Conservation (phyloP, 1,140 invertebrate genomes). For the Euglossa dilemma region DNA sequence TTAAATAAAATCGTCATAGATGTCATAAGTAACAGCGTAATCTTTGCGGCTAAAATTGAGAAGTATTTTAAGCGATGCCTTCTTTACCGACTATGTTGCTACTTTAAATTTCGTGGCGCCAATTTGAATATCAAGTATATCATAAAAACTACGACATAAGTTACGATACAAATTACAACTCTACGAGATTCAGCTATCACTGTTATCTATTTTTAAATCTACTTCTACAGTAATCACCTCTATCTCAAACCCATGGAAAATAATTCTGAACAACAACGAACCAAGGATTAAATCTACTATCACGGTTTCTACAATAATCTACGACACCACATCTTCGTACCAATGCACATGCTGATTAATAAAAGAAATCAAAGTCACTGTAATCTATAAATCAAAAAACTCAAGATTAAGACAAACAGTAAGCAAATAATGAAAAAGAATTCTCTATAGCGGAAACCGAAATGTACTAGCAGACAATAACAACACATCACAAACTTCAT, state of each 20-base stretch:
- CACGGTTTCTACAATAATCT: not conserved
- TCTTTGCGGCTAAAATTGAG: not conserved
- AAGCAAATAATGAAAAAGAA: no score
- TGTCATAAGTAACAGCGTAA: no score
- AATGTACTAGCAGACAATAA: not conserved
- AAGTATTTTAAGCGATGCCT: not conserved
- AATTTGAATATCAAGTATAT: not conserved
- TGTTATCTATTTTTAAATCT: not conserved
- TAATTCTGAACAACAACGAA: not conserved
- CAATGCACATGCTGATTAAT: not conserved
- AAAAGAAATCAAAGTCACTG: not conserved
- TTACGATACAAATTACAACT: not conserved
- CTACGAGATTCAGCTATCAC: no score
- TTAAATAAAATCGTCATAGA: no score
- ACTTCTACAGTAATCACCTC: not conserved
- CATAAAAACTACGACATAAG: not conserved
- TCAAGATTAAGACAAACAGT: not conserved
- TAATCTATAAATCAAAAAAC: not conserved
- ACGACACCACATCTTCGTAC: not conserved
- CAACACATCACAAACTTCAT: not conserved
- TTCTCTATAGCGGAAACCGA: not conserved
- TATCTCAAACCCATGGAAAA: not conserved
- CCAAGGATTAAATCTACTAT: not conserved
- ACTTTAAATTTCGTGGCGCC: not conserved
- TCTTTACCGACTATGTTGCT: constrained; percentile 12